These are phyloP conservation scores for Epizoanthus scotinus DNA, from an alignment of 92 coral and sea anemone genomes.

Conservation along the genomic window DNA sequence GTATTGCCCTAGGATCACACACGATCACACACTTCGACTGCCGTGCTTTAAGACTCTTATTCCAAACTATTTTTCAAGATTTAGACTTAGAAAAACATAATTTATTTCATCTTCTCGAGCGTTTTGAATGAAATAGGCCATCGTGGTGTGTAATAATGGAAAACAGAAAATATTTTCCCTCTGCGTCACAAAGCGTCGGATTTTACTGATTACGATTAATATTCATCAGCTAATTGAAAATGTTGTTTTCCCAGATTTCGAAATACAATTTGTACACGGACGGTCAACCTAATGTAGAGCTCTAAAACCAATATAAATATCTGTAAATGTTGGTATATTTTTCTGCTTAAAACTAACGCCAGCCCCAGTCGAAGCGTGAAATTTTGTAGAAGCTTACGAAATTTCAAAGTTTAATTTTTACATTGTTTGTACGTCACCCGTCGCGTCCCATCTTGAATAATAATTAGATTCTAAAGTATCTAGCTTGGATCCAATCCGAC, in stretches of 20 bases:
- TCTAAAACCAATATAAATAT: background rate
- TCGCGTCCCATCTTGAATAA: too few species aligned
- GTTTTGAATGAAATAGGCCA: background rate
- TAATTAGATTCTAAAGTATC: too few species aligned
- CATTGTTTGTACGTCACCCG: too few species aligned
- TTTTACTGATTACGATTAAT: background rate
- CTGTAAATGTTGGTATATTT: background rate
- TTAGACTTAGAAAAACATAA: background rate
- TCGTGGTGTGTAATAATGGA: background rate
- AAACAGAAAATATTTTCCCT: conserved; percentile 12
- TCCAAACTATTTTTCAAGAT: background rate
- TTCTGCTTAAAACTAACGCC: background rate
- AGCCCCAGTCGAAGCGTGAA: background rate
- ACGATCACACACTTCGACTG: background rate
- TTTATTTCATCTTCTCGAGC: background rate
- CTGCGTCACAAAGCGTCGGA: conserved; percentile 40
- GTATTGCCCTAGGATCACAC: background rate
- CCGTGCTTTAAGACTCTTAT: background rate
- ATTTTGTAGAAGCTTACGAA: background rate
- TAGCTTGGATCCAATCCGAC: too few species aligned
- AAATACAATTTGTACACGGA: background rate
- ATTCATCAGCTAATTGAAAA: conserved; percentile 1
- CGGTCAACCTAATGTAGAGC: background rate
- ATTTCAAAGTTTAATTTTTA: too few species aligned
- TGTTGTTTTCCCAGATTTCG: background rate